Evolutionary conservation across 2,113 vertebrate species (phyloP), one percentile per base, ranked within the genome.

Genomic region (Alosa alosa): DNA sequence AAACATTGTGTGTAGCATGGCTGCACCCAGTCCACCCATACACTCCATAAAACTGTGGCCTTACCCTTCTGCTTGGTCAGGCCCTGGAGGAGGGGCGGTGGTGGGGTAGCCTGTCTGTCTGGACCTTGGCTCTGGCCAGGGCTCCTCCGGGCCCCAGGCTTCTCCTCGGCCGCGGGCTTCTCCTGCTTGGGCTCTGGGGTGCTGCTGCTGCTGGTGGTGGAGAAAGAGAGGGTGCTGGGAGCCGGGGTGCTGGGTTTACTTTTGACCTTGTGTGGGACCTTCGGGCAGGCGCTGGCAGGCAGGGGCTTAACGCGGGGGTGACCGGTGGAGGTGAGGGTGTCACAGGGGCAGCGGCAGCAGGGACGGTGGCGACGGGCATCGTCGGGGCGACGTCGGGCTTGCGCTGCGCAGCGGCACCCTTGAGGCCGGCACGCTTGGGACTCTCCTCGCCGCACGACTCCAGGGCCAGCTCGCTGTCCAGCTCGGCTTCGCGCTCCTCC

Each of bases 381-480:
- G 11, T 2, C 84, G 89, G 87, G 82, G 90, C 89, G 25, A 25
- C 31, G 15, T 52, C 81, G 47, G 84, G 91, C 86, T 90, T 87
- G 31, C 44, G 18, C 9, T 72, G 13, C 45, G 49, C 72, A 64
- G 87, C 18, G 22, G 81, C 31, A 10, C 50, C 68, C 96, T 97
- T 94, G 96, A 93, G 5, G 95, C 97, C 64, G 25, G 31, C 78
- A 20, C 97, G 96, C 91, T 99, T 99, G 0, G 98, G 97, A 90
- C 98, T 99, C 93, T 99, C 98, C 89, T 99, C 98, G 0, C 97
- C 99, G 13, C 97, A 97, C 0, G 98, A 99, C 93, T 99, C 98
- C 0, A 99, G 97, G 92, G 99, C 97, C 89, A 99, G 97, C 93
- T 99, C 98, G 1, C 97, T 99, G 95, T 99, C 98, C 0, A 99